Evolutionary conservation across 2,113 vertebrate species (phyloP), one percentile per base, ranked within the genome.

Genomic region (Dermatemys mawii): DNA sequence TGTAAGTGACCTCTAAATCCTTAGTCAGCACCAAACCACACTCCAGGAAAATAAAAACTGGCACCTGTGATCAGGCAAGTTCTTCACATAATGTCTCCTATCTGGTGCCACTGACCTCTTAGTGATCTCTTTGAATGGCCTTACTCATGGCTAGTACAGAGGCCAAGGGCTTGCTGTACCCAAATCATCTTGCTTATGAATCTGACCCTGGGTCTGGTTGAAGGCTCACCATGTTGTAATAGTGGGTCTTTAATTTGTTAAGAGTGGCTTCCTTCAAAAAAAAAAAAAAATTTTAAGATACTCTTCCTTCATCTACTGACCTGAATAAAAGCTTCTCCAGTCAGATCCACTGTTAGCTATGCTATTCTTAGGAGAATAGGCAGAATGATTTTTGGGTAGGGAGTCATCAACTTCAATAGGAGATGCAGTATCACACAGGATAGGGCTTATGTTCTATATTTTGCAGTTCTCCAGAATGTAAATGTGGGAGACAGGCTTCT

Each of bases 11-110:
- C 90, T 93, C 49, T 89, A 63, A 12, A 93, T 41, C n/a, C 94
- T 96, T 92, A 96, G 91, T 96, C 94, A 97, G 96, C 93, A 93
- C 11, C n/a, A 91, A 86, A 51, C 19, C 14, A 22, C 70, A 73
- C 0, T 1, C 73, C 80, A 73, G 44, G 81, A 80, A 84, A 96
- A 96, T 84, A 78, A 91, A 81, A 88, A 21, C 2, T 46, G 86
- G 88, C 95, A 97, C 93, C 94, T 97, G 93, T 92, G 63, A 41
- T 86, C 9, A 29, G 26, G 83, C 73, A 90, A 35, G 11, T 60
- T 35, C 12, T 63, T 76, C 41, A 26, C 78, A 46, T 88, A 87
- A 81, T 46, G 38, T 19, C 19, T 86, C 49, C 29, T 78, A 63
- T 50, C 44, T 51, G 53, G 48, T 83, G 67, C 13, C 92, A 79